Evolutionary conservation across 2,113 vertebrate species (phyloP), one percentile per base, ranked within the genome.

Genomic region (Vanacampus margaritifer): DNA sequence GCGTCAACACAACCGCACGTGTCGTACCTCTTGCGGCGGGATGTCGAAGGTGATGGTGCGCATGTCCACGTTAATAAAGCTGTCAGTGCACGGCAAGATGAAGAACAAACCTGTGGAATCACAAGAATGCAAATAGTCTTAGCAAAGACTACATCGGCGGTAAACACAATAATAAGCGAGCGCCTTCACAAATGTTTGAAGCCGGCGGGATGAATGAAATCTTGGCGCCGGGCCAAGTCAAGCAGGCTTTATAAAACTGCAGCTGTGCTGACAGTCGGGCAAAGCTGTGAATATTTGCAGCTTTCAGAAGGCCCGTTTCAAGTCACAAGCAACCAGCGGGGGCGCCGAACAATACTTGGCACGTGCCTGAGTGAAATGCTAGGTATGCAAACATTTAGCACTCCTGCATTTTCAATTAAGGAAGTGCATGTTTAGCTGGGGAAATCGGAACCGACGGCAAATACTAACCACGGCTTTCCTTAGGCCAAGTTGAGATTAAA

Each of bases 61-160:
- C 94, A 98, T 96, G 89, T 99, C 97, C 87, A 99, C 96, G 50
- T 97, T 99, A 83, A 97, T 95, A 72, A 97, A 94, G 87, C 85
- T 96, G 92, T 99, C 97, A 0, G 96, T 98, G 89, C 97, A 99
- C 0, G 96, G 96, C 81, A 98, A 81, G 81, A 98, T 76, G 11
- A 98, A 96, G 89, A 98, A 96, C 79, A 98, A 84, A 62, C 97
- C 97, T 98, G 91, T n/a, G 74, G 70, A 80, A 72, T 51, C 64
- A 85, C 63, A 79, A 39, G 64, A 72, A 80, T 26, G 76, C 74
- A 85, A 78, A 83, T 50, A 78, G 68, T 64, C 73, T 78, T 23
- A 79, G 75, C 69, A 79, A 65, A 80, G 61, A 78, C 68, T 71
- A 65, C 80, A 69, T 73, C 77, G 62, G 35, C n/a, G 21, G 81